Base-by-base conservation (phyloP, 2,113 vertebrate genomes). In the Sporophila hypoxantha region DNA sequence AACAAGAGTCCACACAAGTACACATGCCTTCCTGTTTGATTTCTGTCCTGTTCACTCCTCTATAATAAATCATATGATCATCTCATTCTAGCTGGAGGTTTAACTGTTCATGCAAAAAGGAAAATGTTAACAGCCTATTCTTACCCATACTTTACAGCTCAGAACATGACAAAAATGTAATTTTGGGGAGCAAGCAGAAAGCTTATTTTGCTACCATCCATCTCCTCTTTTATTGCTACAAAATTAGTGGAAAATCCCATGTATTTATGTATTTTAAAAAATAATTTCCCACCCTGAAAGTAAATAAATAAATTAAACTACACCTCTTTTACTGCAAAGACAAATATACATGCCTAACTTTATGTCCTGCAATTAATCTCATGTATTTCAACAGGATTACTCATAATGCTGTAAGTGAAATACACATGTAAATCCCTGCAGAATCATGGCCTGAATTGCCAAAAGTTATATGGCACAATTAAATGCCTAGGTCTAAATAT, bases 31-130 rank as follows among this genome's bases (percentile, higher is more conserved):
- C 66, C 65, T 87, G 66, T 67, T 87, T 85, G 79, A 94, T 92
- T 93, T 90, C 84, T 87, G 39, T 70, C 73, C 91, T 76, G 53
- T 91, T 95, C 92, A 87, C 73, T 95, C 74, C 86, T 96, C 94
- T 95, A 61, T 85, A 96, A 95, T 95, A 96, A 96, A 95, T 96
- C 93, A 95, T 62, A 83, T 13, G 76, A 95, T 91, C 89, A 90
- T 78, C 79, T 93, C 93, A 85, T 91, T 95, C 91, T 95, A 64
- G 32, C 73, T 95, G 56, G 80, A 93, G 91, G 88, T 92, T 93
- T 96, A 96, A 91, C 87, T 88, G 77, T 87, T 89, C 84, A 93
- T 71, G 68, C 90, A 93, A 95, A 94, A 94, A 91, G 70, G 86
- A 93, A 96, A 96, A 89, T 93, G 42, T 95, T 89, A 91, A 93